Percentiles rank a stretch among this genome's conserved stretches.
These are phyloP conservation scores for Sebastiscus albofasciatus DNA, from an alignment of 2,797 vertebrate species.

Conservation along the genomic window DNA sequence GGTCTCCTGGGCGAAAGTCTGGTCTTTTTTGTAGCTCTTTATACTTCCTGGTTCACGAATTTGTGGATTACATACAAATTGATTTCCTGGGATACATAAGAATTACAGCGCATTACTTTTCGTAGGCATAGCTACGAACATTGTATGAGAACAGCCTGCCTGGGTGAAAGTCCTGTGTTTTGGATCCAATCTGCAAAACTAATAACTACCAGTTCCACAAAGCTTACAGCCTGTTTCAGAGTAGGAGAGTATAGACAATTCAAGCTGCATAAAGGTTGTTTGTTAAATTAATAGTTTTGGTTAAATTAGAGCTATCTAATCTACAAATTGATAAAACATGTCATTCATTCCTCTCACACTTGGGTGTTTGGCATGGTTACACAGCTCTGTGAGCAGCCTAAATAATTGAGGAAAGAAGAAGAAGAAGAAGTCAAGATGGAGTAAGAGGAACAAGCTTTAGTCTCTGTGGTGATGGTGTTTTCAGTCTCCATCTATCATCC, in stretches of 20 bases:
- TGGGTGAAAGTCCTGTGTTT: background rate
- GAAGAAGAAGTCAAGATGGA: background rate
- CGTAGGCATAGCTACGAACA: no score
- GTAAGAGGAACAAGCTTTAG: constrained; percentile 1
- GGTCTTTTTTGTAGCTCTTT: no score
- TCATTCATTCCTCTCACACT: constrained; percentile 20
- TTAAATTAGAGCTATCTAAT: constrained; percentile 46
- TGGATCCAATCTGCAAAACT: constrained; percentile 45
- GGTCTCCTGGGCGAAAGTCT: no score
- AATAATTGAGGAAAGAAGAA: constrained; percentile 1
- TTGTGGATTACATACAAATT: no score
- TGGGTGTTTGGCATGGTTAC: constrained; percentile 5
- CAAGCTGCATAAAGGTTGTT: constrained; percentile 45
- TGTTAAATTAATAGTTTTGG: constrained; percentile 48
- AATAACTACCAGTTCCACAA: constrained; percentile 61
- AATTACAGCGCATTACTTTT: no score
- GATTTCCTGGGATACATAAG: no score
- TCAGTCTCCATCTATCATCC: constrained; percentile 20
- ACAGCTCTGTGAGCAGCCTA: constrained; percentile 2
- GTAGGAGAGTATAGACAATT: constrained; percentile 10
- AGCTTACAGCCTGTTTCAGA: constrained; percentile 39
- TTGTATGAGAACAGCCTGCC: no score
- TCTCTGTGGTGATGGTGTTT: constrained; percentile 1
- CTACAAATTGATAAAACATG: constrained; percentile 48
- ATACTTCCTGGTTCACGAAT: no score